These are phyloP conservation scores for Achlya flavicornis DNA, from an alignment of 2,888 invertebrate species.

Conservation along the genomic window DNA sequence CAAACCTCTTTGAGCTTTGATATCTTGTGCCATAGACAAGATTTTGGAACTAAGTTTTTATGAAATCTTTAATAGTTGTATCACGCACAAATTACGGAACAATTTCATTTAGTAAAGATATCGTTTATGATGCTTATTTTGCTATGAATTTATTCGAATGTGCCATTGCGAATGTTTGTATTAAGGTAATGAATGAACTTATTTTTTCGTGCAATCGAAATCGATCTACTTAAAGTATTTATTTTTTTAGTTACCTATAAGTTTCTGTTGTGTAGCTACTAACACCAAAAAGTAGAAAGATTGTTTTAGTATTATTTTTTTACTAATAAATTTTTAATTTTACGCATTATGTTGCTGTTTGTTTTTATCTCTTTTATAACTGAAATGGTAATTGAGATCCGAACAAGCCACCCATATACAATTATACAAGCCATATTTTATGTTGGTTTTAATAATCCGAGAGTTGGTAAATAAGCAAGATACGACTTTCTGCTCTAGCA, in stretches of 20 bases:
- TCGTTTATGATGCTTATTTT: constrained; percentile 61
- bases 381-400: background rate
- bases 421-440: too few relatives aligned
- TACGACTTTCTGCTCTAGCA: too few relatives aligned
- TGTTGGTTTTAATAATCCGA: too few relatives aligned
- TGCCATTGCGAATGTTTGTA: constrained; percentile 62
- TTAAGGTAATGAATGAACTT: constrained; percentile 32
- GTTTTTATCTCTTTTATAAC: constrained; percentile 25
- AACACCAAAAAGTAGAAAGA: constrained; percentile 80
- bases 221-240: constrained; percentile 67
- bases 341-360: constrained; percentile 29
- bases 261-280: constrained; percentile 73
- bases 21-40: constrained; percentile 75
- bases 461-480: too few relatives aligned
- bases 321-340: constrained; percentile 55
- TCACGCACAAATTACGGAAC: constrained; percentile 45
- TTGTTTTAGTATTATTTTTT: constrained; percentile 65
- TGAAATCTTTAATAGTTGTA: constrained; percentile 44
- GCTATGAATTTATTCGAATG: constrained; percentile 70
- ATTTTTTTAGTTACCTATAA: constrained; percentile 63
- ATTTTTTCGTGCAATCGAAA: constrained; percentile 64
- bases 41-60: constrained; percentile 19
- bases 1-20: constrained; percentile 64
- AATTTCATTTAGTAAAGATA: constrained; percentile 41
- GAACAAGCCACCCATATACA: too few relatives aligned